Percentiles rank a stretch among this genome's conserved stretches.
Evolutionary conservation across 1,140 invertebrate species (phyloP).

Genomic region (Atopsyche davidsoni): DNA sequence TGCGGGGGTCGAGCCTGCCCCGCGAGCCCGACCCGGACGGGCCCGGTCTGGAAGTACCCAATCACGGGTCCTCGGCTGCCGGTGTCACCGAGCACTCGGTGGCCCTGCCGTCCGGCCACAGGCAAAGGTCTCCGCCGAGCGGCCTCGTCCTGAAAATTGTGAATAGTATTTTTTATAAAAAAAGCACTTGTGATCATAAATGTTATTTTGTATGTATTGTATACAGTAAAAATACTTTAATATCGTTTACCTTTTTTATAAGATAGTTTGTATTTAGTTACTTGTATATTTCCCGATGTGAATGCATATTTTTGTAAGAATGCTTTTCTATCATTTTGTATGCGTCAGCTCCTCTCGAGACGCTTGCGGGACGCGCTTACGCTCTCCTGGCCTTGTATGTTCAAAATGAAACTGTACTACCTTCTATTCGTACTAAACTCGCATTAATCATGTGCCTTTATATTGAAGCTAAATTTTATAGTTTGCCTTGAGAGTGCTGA

Average conservation of each 20-base stretch:
- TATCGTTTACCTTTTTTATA: slow-evolving; percentile 30
- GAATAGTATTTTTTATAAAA: slow-evolving; percentile 27
- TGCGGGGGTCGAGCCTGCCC: not conserved
- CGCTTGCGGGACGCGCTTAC: not conserved
- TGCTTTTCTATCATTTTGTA: slow-evolving; percentile 19
- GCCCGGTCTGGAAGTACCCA: not conserved
- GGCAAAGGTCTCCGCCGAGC: not conserved
- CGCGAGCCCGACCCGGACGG: not conserved
- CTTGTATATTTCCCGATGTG: slow-evolving; percentile 22
- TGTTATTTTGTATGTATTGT: slow-evolving; percentile 32
- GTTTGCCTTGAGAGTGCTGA: not conserved
- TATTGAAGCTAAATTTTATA: not conserved
- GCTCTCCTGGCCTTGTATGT: slow-evolving; percentile 1
- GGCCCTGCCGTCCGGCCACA: not conserved
- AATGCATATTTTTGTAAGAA: slow-evolving; percentile 29
- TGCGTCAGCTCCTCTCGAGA: slow-evolving; percentile 4
- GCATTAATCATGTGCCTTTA: not conserved
- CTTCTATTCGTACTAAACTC: not conserved
- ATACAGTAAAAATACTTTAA: slow-evolving; percentile 31
- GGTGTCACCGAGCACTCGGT: not conserved
- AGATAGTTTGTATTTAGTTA: slow-evolving; percentile 28
- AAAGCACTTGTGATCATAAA: slow-evolving; percentile 31
- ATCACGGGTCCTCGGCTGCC: not conserved
- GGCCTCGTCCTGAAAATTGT: slow-evolving; percentile 12
- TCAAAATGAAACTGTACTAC: slow-evolving; percentile 1